Evolutionary conservation across 2,888 invertebrate species (phyloP), one percentile per base, ranked within the genome.

Genomic region (Bellardia pandia): DNA sequence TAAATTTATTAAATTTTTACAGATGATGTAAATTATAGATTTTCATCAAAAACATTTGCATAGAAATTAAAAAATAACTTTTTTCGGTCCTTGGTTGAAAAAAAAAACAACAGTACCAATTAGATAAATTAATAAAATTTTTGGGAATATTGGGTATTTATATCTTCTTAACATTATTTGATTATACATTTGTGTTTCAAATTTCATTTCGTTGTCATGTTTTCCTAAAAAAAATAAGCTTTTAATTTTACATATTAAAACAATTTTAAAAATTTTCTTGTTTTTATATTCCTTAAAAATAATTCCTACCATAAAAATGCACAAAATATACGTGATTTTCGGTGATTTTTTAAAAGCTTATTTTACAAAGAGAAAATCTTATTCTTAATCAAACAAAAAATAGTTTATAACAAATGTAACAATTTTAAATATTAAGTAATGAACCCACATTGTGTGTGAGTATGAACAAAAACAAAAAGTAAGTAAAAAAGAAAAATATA

Each of bases 391-490:
- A 60, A 30, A 51, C 56, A 77, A 16, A 69, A 60, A 76, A 76
- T 76, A 64, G 64, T 66, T 62, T 80, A 76, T 86, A 84, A 69
- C 40, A 62, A 77, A 77, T 87, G 77, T 87, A 86, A 80, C 66
- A 83, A 86, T 66, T 66, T 66, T 84, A 81, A 69, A 74, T 76
- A 71, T 83, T 87, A 87, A 87, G 84, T 78, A 87, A 85, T 75
- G 51, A 85, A 81, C 48, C 77, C 80, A 87, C 84, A 81, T 81
- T 85, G 69, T 77, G 74, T 84, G 78, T 86, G 69, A 76, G 82
- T 85, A 64, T 30, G 71, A 81, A 81, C 58, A 60, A 85, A 72
- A 75, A 75, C 58, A 60, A 60, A 82, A 79, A 81, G 74, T 72
- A 86, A 85, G 78, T 75, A 85, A 85, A 81, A 81, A 45, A 62